These are phyloP conservation scores for Anarhynchus alexandrinus DNA, from an alignment of 2,113 vertebrate genomes.

Conservation along the genomic window DNA sequence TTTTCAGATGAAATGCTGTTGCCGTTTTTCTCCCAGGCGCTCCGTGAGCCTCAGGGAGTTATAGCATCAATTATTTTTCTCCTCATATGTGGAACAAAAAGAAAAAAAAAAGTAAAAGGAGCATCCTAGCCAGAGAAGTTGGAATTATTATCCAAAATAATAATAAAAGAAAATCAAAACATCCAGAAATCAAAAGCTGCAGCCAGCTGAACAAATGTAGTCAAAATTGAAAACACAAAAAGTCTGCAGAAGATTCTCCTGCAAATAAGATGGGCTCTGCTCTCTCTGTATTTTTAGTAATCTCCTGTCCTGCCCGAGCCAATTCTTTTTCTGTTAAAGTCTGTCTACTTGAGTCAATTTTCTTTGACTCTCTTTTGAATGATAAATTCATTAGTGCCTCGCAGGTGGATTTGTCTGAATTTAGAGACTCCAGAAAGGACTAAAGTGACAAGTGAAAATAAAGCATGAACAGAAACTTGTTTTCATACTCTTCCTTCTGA, in stretches of 20 bases:
- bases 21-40: not conserved
- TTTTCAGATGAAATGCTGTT: slow-evolving; percentile 39
- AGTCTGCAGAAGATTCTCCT: not conserved
- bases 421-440: not conserved
- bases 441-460: not conserved
- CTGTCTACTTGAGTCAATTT: not conserved
- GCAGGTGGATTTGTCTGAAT: slow-evolving; percentile 17
- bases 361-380: not conserved
- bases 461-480: not conserved
- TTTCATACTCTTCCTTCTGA: slow-evolving; percentile 1
- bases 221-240: slow-evolving; percentile 38
- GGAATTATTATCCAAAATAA: slow-evolving; percentile 37
- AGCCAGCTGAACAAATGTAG: slow-evolving; percentile 42
- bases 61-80: slow-evolving; percentile 43
- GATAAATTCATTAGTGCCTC: slow-evolving; percentile 15
- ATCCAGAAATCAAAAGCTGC: slow-evolving; percentile 49
- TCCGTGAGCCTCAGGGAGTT: slow-evolving; percentile 31
- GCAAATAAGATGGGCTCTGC: not conserved
- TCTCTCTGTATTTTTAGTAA: slow-evolving; percentile 7
- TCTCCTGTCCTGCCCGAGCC: not conserved
- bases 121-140: slow-evolving; percentile 5
- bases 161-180: slow-evolving; percentile 48
- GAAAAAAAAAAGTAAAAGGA: not conserved
- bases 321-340: not conserved
- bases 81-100: not conserved